These are phyloP conservation scores for Riptortus pedestris DNA, from an alignment of 1,140 invertebrate species.

Conservation along the genomic window DNA sequence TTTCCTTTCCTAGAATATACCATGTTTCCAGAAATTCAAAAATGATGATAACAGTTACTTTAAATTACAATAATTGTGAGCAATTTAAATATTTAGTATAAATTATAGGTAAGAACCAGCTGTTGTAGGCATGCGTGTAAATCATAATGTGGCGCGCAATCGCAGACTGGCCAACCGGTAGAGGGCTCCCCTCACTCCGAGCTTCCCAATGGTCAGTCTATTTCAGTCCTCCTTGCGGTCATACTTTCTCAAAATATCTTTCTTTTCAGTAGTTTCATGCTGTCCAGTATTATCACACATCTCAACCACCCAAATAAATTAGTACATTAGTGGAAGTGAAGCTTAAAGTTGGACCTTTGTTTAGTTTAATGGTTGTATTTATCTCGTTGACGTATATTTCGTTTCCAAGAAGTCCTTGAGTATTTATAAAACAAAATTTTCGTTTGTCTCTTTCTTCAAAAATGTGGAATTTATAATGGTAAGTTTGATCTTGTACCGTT, in stretches of 20 bases:
- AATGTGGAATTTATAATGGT: conserved; percentile 15
- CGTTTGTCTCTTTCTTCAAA: not conserved
- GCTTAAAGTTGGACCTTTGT: too few relatives aligned
- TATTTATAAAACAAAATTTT: conserved; percentile 1
- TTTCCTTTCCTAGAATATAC: too few relatives aligned
- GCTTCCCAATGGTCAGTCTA: conserved; percentile 9
- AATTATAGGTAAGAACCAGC: not conserved
- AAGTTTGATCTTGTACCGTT: not conserved
- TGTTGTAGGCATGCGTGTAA: not conserved
- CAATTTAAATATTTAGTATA: too few relatives aligned
- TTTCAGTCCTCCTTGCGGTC: conserved; percentile 19
- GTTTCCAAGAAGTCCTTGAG: not conserved
- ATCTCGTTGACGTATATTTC: not conserved
- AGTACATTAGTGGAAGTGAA: too few relatives aligned
- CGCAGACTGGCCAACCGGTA: conserved; percentile 2
- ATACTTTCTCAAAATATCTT: conserved; percentile 20
- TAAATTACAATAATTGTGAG: too few relatives aligned
- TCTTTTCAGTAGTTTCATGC: conserved; percentile 13
- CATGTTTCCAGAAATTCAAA: too few relatives aligned
- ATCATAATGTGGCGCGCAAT: conserved; percentile 7
- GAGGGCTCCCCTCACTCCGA: not conserved
- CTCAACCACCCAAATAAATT: too few relatives aligned
- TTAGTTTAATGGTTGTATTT: not conserved
- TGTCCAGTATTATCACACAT: too few relatives aligned
- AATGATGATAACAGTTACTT: too few relatives aligned